These are phyloP conservation scores for Lepus timidus DNA, from an alignment of 2,113 vertebrate genomes.

Conservation along the genomic window DNA sequence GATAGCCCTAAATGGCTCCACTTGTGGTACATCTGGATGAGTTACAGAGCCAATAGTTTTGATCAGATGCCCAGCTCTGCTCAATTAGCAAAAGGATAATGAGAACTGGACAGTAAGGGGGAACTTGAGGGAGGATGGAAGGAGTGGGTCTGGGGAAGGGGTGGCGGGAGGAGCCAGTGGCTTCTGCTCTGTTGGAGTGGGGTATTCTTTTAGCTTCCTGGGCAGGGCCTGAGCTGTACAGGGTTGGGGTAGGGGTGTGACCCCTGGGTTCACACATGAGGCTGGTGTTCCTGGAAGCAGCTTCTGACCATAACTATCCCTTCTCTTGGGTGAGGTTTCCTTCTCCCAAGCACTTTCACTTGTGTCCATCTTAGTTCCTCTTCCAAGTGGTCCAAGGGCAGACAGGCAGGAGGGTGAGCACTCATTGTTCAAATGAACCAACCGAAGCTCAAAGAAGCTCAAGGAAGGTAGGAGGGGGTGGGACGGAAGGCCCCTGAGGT, in stretches of 20 bases:
- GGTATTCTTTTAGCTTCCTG: background rate
- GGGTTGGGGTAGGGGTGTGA: background rate
- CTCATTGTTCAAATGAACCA: background rate
- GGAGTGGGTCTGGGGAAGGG: background rate
- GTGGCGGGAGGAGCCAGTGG: background rate
- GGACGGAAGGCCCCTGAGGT: background rate
- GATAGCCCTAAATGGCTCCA: slow-evolving; percentile 67
- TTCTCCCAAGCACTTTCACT: background rate
- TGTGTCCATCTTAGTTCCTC: background rate
- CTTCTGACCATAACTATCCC: background rate
- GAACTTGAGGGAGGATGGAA: background rate
- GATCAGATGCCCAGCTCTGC: slow-evolving; percentile 74
- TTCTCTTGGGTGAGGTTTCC: background rate
- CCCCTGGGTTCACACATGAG: background rate
- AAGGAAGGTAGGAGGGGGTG: background rate
- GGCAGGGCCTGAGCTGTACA: background rate
- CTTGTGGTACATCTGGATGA: slow-evolving; percentile 70
- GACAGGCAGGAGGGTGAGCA: background rate
- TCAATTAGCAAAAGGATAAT: slow-evolving; percentile 74
- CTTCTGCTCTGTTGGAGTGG: background rate
- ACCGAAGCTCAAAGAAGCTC: rapidly evolving
- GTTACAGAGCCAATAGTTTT: slow-evolving; percentile 77
- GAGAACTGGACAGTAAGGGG: slow-evolving; percentile 39
- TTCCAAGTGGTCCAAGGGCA: background rate
- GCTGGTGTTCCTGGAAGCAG: background rate